phyloP scores from a whole-genome alignment of 2,113 vertebrate species.

The Clarias magur region DNA sequence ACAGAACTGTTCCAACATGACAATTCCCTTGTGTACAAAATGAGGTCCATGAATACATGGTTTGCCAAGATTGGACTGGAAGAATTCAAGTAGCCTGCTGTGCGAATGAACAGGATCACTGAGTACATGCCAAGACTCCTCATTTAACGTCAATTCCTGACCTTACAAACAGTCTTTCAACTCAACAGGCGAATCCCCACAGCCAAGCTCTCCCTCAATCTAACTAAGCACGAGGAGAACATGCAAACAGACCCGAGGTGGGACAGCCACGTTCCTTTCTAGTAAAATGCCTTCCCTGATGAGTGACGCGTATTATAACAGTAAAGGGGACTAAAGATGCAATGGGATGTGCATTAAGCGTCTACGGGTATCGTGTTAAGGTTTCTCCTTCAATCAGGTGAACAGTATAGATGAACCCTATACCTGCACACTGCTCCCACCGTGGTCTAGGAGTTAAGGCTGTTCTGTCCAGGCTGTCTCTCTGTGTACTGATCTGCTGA shows the following conservation, averaged over 20 bases:
- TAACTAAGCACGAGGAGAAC: no score
- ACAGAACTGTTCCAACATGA: background rate
- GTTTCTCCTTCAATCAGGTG: background rate
- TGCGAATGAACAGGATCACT: background rate
- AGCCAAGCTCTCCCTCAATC: background rate
- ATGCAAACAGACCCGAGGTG: no score
- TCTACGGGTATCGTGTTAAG: background rate
- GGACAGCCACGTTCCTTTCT: background rate
- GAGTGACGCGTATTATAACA: background rate
- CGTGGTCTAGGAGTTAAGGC: constrained; percentile 62
- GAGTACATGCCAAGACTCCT: background rate
- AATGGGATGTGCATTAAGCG: background rate
- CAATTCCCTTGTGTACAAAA: background rate
- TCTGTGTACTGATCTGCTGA: constrained; percentile 60
- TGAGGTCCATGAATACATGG: background rate
- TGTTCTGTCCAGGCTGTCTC: constrained; percentile 56
- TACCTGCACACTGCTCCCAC: constrained; percentile 73
- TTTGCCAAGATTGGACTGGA: background rate
- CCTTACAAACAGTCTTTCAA: background rate
- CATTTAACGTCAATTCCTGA: background rate
- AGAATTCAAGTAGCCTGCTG: background rate
- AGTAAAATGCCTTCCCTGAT: background rate
- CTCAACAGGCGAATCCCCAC: background rate
- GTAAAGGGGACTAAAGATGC: background rate
- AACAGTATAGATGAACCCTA: background rate